A percentile compares a stretch with the other conserved stretches of the same genome.
phyloP scores from a whole-genome alignment of 2,113 vertebrate species.

The Pelvicachromis taeniatus region DNA sequence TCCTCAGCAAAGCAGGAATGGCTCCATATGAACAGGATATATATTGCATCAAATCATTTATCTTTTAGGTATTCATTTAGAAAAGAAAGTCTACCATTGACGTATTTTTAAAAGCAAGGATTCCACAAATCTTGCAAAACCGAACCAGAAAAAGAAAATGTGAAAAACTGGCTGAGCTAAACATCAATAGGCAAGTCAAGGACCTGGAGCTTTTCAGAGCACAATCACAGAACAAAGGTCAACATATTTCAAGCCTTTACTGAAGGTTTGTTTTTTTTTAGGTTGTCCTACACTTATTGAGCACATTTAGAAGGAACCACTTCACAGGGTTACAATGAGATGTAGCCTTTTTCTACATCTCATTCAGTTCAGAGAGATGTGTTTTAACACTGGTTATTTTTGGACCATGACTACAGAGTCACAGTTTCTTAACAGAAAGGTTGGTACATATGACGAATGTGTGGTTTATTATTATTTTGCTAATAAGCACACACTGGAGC shows the following conservation, averaged over 20 bases:
- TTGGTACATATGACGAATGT: neutral
- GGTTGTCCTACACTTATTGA: neutral
- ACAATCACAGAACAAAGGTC: neutral
- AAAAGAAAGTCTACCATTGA: neutral
- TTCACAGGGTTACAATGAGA: neutral
- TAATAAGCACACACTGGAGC: neutral
- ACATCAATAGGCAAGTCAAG: neutral
- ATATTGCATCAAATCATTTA: neutral
- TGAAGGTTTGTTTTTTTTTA: neutral
- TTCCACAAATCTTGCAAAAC: neutral
- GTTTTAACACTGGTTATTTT: neutral
- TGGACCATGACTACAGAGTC: neutral
- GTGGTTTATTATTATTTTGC: neutral
- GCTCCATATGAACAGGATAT: neutral
- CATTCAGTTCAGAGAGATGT: neutral
- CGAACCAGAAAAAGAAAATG: neutral
- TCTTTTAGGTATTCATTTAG: accelerated
- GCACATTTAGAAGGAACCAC: neutral
- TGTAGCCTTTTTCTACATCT: neutral
- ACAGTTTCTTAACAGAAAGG: neutral
- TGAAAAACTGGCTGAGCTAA: neutral
- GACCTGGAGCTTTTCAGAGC: neutral
- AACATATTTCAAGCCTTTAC: neutral
- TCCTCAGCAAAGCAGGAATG: neutral
- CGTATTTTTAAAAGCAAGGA: accelerated